Conservation (phyloP, 2,888 invertebrate species). For the Lithosia quadra region DNA sequence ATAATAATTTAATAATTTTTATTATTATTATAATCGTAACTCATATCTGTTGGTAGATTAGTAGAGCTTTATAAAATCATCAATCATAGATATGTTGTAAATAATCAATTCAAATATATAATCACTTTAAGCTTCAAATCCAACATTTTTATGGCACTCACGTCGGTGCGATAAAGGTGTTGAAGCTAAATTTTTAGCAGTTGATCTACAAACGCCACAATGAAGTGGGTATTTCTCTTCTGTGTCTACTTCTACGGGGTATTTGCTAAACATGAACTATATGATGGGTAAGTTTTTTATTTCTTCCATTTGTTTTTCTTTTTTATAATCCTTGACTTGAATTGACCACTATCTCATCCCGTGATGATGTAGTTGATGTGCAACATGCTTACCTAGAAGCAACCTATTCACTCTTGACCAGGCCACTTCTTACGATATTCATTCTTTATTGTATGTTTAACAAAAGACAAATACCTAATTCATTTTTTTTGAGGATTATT, state of each 20-base stretch:
- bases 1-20: too few relatives aligned
- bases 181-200: background rate
- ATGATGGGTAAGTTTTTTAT: conserved; percentile 66
- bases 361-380: too few relatives aligned
- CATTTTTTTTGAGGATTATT: too few relatives aligned
- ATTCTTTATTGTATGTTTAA: too few relatives aligned
- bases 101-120: background rate
- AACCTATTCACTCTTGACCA: too few relatives aligned
- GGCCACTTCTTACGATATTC: too few relatives aligned
- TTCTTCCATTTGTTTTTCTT: too few relatives aligned
- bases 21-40: background rate
- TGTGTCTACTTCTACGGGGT: conserved; percentile 53
- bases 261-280: conserved; percentile 72
- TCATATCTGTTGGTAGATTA: background rate
- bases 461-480: too few relatives aligned
- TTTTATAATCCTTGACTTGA: too few relatives aligned
- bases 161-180: background rate
- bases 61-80: background rate
- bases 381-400: too few relatives aligned
- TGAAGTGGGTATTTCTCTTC: conserved; percentile 55
- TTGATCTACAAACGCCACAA: conserved; percentile 34
- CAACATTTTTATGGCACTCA: background rate
- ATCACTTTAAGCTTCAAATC: conserved; percentile 1
- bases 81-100: background rate
- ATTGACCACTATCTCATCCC: too few relatives aligned